phyloP scores from a whole-genome alignment of 37 sponge, comb jelly and placozoan species.

The Geodia barretti region DNA sequence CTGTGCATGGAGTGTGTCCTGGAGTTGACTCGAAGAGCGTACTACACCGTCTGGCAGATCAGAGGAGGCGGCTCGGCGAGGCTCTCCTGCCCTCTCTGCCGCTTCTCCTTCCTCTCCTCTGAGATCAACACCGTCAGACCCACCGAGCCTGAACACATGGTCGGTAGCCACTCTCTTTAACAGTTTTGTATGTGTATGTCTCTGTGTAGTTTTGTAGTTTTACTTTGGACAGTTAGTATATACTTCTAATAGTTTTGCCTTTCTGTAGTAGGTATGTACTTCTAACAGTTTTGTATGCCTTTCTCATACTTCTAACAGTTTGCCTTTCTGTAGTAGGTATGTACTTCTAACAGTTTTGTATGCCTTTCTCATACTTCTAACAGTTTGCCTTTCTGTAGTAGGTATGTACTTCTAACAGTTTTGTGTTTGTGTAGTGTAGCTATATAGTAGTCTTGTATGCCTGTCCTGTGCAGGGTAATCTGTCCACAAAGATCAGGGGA shows the following conservation, averaged over 20 bases:
- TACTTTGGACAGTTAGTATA: neutral
- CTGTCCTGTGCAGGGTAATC: constrained; percentile 56
- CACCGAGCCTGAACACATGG: neutral
- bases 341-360: too few species aligned
- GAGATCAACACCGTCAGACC: constrained; percentile 46
- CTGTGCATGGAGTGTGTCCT: constrained; percentile 62
- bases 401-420: too few species aligned
- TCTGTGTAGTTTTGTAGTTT: neutral
- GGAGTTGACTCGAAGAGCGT: neutral
- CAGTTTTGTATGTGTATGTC: neutral
- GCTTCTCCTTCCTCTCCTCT: constrained; percentile 9
- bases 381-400: too few species aligned
- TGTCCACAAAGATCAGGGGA: constrained; percentile 75
- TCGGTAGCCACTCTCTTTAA: neutral
- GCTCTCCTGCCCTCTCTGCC: constrained; percentile 69
- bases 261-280: neutral
- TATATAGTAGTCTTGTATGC: too few species aligned
- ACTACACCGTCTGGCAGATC: too few species aligned
- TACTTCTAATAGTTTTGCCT: neutral
- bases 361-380: too few species aligned
- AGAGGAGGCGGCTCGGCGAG: neutral
- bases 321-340: too few species aligned
- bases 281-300: too few species aligned
- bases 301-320: too few species aligned
- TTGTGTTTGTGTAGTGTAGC: too few species aligned